Percentiles rank a stretch among this genome's conserved stretches.
These are phyloP conservation scores for Drosophila orena DNA, from an alignment of 1,140 invertebrate genomes.

Conservation along the genomic window DNA sequence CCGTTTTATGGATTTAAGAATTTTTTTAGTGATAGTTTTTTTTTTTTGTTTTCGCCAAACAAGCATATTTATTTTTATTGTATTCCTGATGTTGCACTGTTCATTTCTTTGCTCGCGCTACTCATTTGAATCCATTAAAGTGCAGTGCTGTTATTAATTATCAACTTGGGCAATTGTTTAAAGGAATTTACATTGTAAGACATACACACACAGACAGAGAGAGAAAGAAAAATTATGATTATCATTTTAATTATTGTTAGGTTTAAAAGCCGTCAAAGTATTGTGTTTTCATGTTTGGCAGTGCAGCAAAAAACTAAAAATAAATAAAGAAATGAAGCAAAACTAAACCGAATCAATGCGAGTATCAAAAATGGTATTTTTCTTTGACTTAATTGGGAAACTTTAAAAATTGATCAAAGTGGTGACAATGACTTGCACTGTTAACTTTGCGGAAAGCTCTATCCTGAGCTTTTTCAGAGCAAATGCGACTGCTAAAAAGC, in stretches of 20 bases:
- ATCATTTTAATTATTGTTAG: slow-evolving; percentile 60
- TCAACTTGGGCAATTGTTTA: slow-evolving; percentile 18
- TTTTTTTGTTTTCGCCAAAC: slow-evolving; percentile 34
- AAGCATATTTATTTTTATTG: slow-evolving; percentile 31
- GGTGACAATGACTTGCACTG: background rate
- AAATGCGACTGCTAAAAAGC: background rate
- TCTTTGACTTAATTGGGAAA: background rate
- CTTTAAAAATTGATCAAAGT: background rate
- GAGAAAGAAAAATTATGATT: slow-evolving; percentile 14
- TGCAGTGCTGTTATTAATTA: slow-evolving; percentile 43
- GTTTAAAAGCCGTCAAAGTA: slow-evolving; percentile 69
- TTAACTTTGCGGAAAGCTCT: background rate
- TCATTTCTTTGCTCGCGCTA: background rate
- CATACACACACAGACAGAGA: slow-evolving; percentile 12
- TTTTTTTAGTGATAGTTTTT: slow-evolving; percentile 3
- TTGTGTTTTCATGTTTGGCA: slow-evolving; percentile 43
- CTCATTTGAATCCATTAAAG: slow-evolving; percentile 23
- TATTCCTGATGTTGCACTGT: slow-evolving; percentile 3
- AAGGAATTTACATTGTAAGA: slow-evolving; percentile 32
- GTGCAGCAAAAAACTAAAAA: slow-evolving; percentile 36
- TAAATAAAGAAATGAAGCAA: slow-evolving; percentile 53
- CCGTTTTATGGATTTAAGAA: slow-evolving; percentile 74
- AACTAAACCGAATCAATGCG: slow-evolving; percentile 27
- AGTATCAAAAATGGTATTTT: background rate
- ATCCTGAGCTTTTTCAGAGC: background rate